Base-by-base conservation (phyloP, 2,888 invertebrate genomes). In the Euclidia mi region DNA sequence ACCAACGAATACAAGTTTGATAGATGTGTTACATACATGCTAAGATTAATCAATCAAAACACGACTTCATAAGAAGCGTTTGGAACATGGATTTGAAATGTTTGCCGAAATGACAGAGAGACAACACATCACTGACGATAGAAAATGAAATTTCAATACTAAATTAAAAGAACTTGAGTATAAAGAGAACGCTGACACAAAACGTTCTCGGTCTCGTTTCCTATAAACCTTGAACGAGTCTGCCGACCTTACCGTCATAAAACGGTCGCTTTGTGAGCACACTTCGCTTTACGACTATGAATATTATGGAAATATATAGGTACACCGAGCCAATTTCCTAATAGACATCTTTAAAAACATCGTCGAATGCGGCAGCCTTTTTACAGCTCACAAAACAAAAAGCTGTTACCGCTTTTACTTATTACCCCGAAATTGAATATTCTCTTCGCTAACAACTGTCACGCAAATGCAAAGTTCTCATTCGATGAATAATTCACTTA, bases 191-290 rank as follows among this genome's bases (percentile, higher is more conserved):
- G 72, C 71, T 66, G 71, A 69, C 74, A 77, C 62, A 74, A 78
- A 77, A 66, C 63, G 51, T 55, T 68, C 63, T 58, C 56, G 49
- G 44, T 56, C 52, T 57, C 40, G 67, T 78, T 82, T 81, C 80
- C 74, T 74, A 77, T 67, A 73, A 81, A 76, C 86, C 85, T 88
- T 87, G 86, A 81, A 75, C 67, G 64, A 75, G 85, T 78, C 55
- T 84, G 76, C 73, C 76, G 85, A 85, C 85, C 82, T 84, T 79
- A 79, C 44, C 45, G 60, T 64, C 76, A 64, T 75, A 72, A 75
- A 77, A 74, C 66, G 61, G 60, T 74, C 69, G 69, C 74, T 79
- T 79, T 76, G 76, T 72, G 62, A 78, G 58, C 65, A 64, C 58
- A 71, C 65, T 76, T 56, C 50, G 53, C 57, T 78, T 79, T 65